Percentiles rank a stretch among this genome's conserved stretches.
These are phyloP conservation scores for Lasioglossum villosulum DNA, from an alignment of 2,888 invertebrate species.

Conservation along the genomic window DNA sequence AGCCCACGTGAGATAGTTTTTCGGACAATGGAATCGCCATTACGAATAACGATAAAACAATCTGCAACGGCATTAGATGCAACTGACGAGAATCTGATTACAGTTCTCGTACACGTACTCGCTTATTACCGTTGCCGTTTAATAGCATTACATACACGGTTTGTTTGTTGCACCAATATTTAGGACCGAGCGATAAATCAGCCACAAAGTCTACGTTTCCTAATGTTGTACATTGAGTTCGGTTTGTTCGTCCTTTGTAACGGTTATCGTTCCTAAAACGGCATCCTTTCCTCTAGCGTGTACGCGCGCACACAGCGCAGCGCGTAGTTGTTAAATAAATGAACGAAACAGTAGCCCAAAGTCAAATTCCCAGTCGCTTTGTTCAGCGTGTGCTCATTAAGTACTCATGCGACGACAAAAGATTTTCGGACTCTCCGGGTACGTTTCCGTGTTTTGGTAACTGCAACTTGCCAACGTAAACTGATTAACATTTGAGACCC, in stretches of 20 bases:
- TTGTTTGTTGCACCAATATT: conserved; percentile 47
- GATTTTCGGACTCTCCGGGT: conserved; percentile 10
- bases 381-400: conserved; percentile 9
- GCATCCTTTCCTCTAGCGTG: conserved; percentile 5
- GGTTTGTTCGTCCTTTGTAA: conserved; percentile 11
- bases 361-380: not conserved
- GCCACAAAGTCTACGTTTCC: conserved; percentile 30
- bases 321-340: conserved; percentile 25
- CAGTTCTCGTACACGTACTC: conserved; percentile 30
- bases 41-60: conserved; percentile 23
- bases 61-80: conserved; percentile 4
- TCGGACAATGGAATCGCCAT: conserved; percentile 5
- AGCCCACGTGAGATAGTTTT: not conserved
- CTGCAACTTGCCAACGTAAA: not conserved
- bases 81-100: conserved; percentile 42
- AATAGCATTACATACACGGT: conserved; percentile 42
- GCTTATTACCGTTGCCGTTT: conserved; percentile 34
- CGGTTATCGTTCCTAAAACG: conserved; percentile 5
- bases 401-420: conserved; percentile 3
- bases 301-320: not conserved
- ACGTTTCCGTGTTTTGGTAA: not conserved
- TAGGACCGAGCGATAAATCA: conserved; percentile 41
- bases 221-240: conserved; percentile 25
- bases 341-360: conserved; percentile 29
- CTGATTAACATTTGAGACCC: conserved; percentile 10